Base-by-base conservation (phyloP, 2,888 invertebrate species). In the Calephelis perditalis region DNA sequence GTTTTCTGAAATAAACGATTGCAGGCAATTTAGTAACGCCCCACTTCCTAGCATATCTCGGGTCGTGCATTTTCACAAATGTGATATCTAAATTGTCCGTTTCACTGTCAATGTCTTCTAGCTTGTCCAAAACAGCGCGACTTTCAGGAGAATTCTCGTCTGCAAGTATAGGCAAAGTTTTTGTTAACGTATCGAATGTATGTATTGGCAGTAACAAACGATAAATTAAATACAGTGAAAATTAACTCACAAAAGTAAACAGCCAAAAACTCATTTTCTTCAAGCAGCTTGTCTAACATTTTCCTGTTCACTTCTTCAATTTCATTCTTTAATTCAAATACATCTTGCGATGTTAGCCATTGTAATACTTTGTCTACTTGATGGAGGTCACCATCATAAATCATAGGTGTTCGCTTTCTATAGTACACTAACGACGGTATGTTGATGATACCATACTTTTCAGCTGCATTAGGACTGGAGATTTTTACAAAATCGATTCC, bases 281-380 rank as follows among this genome's bases (percentile, higher is more conserved):
- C 97, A 59, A 98, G 86, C 26, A 98, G 89, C 86, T 98, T 98
- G 76, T 98, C 98, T 73, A 98, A 91, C 97, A 98, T 98, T 87
- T 98, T 98, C 66, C 96, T 94, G 83, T 98, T 98, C 8, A 99
- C 98, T 81, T 98, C 98, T 81, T 98, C 98, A 75, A 98, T 98
- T 92, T 98, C 98, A 77, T 97, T 98, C 91, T 97, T 97, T 60
- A 98, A 95, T 86, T 98, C 97, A 86, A 98, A 97, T 60, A 97
- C 96, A 78, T 98, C 98, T 77, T 98, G 97, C 57, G 97, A 97
- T 37, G 98, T 98, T 52, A 98, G 86, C 98, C 98, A 98, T 66
- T 95, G 93, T 6, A 98, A 88, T 35, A 98, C 93, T 77, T 94
- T 94, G 59, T 97, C 97, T 46, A 96, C 96, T 81, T 98, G 97